Evolutionary conservation across 2,888 invertebrate genomes (phyloP).

Genomic region (Nephrocerus scutellatus): DNA sequence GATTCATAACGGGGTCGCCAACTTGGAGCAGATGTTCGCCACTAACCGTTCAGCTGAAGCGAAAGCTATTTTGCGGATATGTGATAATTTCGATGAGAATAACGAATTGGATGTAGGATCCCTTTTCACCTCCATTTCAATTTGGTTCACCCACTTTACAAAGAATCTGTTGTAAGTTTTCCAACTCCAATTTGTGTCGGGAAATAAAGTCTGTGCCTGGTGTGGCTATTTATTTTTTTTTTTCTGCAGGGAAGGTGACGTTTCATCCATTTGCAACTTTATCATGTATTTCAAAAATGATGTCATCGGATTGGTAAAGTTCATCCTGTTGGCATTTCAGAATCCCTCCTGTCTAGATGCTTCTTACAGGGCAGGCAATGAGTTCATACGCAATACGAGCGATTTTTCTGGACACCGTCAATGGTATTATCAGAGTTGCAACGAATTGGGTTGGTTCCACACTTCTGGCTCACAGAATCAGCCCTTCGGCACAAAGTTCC

Average conservation of each 20-base stretch:
- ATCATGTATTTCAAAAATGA: conserved; percentile 23
- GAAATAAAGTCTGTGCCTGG: not conserved
- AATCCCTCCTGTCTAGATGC: conserved; percentile 23
- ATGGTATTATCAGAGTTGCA: conserved; percentile 81
- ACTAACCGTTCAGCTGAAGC: conserved; percentile 33
- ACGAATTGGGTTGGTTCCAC: conserved; percentile 80
- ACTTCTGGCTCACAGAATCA: conserved; percentile 56
- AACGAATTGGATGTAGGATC: conserved; percentile 39
- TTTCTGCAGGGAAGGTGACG: conserved; percentile 3
- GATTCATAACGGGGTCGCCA: conserved; percentile 37
- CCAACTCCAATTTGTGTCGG: too few relatives aligned
- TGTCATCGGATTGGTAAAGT: too few relatives aligned
- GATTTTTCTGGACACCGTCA: too few relatives aligned
- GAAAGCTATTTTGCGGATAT: conserved; percentile 38
- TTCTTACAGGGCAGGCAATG: too few relatives aligned
- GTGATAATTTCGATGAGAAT: conserved; percentile 35
- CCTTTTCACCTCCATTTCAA: conserved; percentile 38
- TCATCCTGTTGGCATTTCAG: too few relatives aligned
- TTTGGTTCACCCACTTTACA: conserved; percentile 34
- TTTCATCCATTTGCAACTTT: conserved; percentile 21
- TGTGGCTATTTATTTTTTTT: not conserved
- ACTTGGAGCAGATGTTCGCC: conserved; percentile 35
- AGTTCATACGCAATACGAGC: too few relatives aligned
- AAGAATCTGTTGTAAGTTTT: conserved; percentile 36
- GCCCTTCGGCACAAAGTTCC: conserved; percentile 49